phyloP scores from a whole-genome alignment of 2,797 vertebrate species.

The Tolypeutes matacus region DNA sequence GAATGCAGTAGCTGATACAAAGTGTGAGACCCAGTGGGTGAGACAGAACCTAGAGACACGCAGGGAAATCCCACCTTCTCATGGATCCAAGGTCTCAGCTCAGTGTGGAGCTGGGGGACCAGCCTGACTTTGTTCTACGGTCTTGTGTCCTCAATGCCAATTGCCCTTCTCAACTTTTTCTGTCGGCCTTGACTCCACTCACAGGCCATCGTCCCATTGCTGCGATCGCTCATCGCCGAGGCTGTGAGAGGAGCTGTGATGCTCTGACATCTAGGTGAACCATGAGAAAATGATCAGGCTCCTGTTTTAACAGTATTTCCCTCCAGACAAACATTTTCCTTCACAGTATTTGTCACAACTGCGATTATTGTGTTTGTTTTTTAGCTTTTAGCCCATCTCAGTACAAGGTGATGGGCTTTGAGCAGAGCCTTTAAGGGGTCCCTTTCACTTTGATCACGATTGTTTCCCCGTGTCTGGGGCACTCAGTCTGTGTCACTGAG shows the following conservation, averaged over 20 bases:
- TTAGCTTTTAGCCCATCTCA: background rate
- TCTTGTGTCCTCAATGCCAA: background rate
- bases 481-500: accelerated
- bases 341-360: background rate
- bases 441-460: background rate
- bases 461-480: no score
- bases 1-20: no score
- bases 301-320: background rate
- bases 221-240: accelerated
- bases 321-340: background rate
- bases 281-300: background rate
- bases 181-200: no score
- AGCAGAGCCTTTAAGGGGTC: background rate
- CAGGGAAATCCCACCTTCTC: background rate
- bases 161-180: accelerated
- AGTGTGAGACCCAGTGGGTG: accelerated
- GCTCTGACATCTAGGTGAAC: background rate
- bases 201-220: background rate
- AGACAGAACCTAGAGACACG: accelerated
- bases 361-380: background rate
- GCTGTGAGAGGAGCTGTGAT: accelerated
- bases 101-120: background rate
- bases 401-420: background rate
- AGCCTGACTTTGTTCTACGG: background rate
- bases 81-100: accelerated